Conservation (phyloP, 2,113 vertebrate genomes). For the Xiphias gladius region DNA sequence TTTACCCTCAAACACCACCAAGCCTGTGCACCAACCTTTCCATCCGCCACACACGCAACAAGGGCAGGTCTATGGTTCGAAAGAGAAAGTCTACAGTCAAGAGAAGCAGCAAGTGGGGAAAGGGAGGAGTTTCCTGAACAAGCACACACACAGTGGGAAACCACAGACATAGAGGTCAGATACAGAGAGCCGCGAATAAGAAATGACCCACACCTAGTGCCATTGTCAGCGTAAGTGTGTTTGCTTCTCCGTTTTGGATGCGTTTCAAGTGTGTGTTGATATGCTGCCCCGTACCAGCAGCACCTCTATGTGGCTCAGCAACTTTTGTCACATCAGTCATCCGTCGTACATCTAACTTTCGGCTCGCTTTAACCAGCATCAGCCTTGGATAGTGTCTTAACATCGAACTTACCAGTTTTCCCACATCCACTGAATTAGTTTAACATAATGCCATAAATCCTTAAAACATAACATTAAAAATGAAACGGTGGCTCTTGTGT, state of each 20-base stretch:
- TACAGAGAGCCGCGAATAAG: not conserved
- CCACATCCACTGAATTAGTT: not conserved
- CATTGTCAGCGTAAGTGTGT: not conserved
- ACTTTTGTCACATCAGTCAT: constrained; percentile 35
- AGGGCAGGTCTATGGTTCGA: constrained; percentile 43
- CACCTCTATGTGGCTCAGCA: not conserved
- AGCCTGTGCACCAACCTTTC: constrained; percentile 27
- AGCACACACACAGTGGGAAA: constrained; percentile 9
- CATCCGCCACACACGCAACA: constrained; percentile 34
- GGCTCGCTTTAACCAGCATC: constrained; percentile 1
- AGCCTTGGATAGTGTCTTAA: not conserved
- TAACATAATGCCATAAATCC: not conserved
- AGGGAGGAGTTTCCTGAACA: constrained; percentile 54
- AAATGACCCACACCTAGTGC: constrained; percentile 2
- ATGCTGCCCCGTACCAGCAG: constrained; percentile 49
- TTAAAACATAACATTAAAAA: not conserved
- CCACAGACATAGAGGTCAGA: not conserved
- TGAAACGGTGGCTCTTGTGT: not conserved
- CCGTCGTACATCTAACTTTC: not conserved
- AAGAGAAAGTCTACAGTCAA: constrained; percentile 47
- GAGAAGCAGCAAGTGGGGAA: constrained; percentile 24
- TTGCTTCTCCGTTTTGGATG: not conserved
- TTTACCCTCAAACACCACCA: constrained; percentile 59
- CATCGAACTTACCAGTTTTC: not conserved
- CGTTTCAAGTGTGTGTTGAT: constrained; percentile 29